Conservation (phyloP, 2,797 vertebrate species). For the Mormyrus hasselquistii region DNA sequence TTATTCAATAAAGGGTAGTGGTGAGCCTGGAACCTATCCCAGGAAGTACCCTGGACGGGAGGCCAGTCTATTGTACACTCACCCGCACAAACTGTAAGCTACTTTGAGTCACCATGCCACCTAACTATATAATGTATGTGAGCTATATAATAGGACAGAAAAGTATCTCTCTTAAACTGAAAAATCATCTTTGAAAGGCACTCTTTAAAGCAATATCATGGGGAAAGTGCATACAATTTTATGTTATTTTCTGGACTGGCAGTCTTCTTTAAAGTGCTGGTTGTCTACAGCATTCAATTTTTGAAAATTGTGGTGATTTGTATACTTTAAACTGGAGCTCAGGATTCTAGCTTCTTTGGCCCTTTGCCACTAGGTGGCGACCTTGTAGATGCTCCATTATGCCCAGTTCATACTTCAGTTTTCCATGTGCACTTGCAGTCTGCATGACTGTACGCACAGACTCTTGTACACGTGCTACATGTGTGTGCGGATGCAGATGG, state of each 20-base stretch:
- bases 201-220: background rate
- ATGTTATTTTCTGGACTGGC: slow-evolving; percentile 46
- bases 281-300: slow-evolving; percentile 62
- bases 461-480: background rate
- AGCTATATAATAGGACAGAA: background rate
- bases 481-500: background rate
- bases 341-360: background rate
- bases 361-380: slow-evolving; percentile 22
- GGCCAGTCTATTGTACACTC: background rate
- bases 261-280: slow-evolving; percentile 52
- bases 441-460: background rate
- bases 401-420: background rate
- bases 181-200: background rate
- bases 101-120: background rate
- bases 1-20: background rate
- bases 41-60: background rate
- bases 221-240: background rate
- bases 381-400: slow-evolving; percentile 4
- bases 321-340: slow-evolving; percentile 7
- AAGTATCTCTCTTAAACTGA: background rate
- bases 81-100: background rate
- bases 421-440: background rate
- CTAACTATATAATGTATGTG: background rate
- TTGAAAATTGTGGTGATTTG: slow-evolving; percentile 51
- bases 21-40: background rate